Conservation (phyloP, 2,888 invertebrate species). For the Latrodectus hesperus region DNA sequence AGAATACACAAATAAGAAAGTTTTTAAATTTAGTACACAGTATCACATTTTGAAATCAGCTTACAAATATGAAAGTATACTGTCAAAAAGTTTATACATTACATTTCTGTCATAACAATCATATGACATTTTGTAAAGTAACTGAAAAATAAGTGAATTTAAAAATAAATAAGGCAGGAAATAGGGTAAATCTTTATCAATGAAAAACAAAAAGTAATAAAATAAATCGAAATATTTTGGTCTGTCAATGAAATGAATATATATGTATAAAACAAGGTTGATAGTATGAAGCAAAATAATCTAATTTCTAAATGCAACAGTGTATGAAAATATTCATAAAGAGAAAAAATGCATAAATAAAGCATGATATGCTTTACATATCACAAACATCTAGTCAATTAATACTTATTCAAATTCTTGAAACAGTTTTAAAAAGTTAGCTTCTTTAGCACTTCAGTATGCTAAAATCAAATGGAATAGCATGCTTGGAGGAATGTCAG, state of each 20-base stretch:
- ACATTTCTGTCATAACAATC: not conserved
- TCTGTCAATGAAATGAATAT: constrained; percentile 15
- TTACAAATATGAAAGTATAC: not conserved
- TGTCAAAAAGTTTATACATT: no score
- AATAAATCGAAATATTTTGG: constrained; percentile 6
- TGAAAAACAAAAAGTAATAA: constrained; percentile 29
- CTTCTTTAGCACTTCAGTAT: constrained; percentile 33
- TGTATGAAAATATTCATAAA: constrained; percentile 20
- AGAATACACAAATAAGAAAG: not conserved
- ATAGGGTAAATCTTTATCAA: constrained; percentile 19
- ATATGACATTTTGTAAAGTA: not conserved
- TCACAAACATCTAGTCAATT: constrained; percentile 18
- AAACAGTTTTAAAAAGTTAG: constrained; percentile 27
- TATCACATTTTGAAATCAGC: not conserved
- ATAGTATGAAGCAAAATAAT: not conserved
- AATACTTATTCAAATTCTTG: constrained; percentile 18
- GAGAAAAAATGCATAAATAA: constrained; percentile 37
- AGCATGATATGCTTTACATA: constrained; percentile 46
- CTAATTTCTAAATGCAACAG: constrained; percentile 4
- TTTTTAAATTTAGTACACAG: not conserved
- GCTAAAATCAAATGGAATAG: constrained; percentile 46
- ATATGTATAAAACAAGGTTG: not conserved
- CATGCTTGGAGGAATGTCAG: constrained; percentile 46
- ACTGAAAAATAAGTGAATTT: not conserved
- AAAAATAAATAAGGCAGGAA: constrained; percentile 19